A percentile compares a stretch with the other conserved stretches of the same genome.
These are phyloP conservation scores for Altica lythri DNA, from an alignment of 2,888 invertebrate species.

Conservation along the genomic window DNA sequence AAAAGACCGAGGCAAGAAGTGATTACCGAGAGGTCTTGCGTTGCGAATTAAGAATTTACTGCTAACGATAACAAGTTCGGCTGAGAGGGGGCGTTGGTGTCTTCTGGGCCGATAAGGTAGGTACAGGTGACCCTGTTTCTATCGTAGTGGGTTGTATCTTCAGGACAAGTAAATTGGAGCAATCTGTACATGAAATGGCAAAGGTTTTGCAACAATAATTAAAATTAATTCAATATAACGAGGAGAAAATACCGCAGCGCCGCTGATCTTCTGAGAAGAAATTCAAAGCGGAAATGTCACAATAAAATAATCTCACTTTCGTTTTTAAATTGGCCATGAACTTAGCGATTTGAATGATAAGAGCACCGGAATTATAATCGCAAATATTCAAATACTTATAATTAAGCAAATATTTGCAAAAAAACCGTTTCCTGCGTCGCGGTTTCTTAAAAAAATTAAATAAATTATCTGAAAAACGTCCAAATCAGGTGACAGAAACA, in stretches of 20 bases:
- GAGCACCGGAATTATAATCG: conserved; percentile 1
- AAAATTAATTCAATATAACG: too few species aligned
- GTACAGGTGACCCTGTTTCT: not conserved
- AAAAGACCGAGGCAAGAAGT: conserved; percentile 18
- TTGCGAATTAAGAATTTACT: conserved; percentile 19
- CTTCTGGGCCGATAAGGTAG: not conserved
- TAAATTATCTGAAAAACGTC: not conserved
- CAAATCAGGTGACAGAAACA: too few species aligned
- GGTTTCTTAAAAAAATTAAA: not conserved
- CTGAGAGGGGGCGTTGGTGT: not conserved
- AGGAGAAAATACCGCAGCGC: not conserved
- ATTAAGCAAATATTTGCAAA: conserved; percentile 4
- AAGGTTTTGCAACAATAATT: too few species aligned
- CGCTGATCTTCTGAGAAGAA: not conserved
- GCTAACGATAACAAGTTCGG: conserved; percentile 12
- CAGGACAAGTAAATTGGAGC: too few species aligned
- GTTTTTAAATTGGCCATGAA: conserved; percentile 7
- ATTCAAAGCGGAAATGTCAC: conserved; percentile 6
- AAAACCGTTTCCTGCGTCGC: not conserved
- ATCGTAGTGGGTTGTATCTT: not conserved
- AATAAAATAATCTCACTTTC: not conserved
- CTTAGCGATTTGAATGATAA: conserved; percentile 2
- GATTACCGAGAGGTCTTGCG: conserved; percentile 24
- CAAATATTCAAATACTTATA: conserved; percentile 10
- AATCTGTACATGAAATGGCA: too few species aligned